phyloP scores from a whole-genome alignment of 2,113 vertebrate species.

The Cynoglossus semilaevis region DNA sequence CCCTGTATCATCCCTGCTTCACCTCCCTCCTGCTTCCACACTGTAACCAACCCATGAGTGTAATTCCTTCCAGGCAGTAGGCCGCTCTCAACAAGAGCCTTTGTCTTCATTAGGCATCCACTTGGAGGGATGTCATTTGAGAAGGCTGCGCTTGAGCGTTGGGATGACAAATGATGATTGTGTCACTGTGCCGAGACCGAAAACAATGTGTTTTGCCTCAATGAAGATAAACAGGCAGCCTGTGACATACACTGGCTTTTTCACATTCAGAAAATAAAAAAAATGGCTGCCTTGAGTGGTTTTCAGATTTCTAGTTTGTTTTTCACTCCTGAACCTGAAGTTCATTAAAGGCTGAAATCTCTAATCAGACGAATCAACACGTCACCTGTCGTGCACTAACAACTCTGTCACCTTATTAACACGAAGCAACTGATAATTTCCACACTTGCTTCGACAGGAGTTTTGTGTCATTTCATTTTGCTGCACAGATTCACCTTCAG shows the following conservation, averaged over 20 bases:
- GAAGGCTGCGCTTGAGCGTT: slow-evolving; percentile 33
- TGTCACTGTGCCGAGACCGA: slow-evolving; percentile 20
- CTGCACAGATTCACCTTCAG: no score
- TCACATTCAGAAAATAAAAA: slow-evolving; percentile 8
- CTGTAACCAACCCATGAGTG: slow-evolving; percentile 43
- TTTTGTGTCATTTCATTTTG: no score
- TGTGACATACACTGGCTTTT: slow-evolving; percentile 9
- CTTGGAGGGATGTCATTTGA: slow-evolving; percentile 41
- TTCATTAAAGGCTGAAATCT: no score
- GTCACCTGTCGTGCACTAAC: no score
- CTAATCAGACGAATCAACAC: no score
- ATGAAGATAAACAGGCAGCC: slow-evolving; percentile 16
- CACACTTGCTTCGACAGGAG: no score
- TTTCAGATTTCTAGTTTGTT: no score
- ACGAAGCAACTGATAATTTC: no score
- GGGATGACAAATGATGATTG: slow-evolving; percentile 48
- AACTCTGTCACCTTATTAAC: no score
- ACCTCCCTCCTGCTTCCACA: slow-evolving; percentile 52
- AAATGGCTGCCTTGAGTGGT: not conserved
- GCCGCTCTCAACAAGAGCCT: slow-evolving; percentile 38
- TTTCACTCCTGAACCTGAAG: no score
- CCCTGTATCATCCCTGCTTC: slow-evolving; percentile 51
- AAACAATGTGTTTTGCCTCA: slow-evolving; percentile 17
- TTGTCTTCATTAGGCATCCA: slow-evolving; percentile 60
- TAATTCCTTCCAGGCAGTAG: slow-evolving; percentile 52